Conservation (phyloP, 2,888 invertebrate genomes). For the Alviniconcha strummeri region DNA sequence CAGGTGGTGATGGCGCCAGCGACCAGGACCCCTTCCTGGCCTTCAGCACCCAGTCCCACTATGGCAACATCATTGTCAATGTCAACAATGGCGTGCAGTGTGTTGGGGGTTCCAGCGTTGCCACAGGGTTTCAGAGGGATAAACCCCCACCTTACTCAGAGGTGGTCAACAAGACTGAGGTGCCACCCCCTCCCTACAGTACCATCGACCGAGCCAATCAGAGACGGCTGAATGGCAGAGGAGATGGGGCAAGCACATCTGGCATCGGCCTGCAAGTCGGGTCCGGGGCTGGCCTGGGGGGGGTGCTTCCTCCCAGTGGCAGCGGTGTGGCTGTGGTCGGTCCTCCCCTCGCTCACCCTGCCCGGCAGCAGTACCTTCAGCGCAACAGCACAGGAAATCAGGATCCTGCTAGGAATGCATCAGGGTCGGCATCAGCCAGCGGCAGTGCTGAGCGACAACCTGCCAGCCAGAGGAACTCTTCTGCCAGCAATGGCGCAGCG, state of each 20-base stretch:
- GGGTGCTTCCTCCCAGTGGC: neutral
- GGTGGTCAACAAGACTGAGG: constrained; percentile 44
- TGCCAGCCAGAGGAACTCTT: constrained; percentile 1
- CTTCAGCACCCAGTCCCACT: constrained; percentile 48
- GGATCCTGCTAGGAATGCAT: neutral
- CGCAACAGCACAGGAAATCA: constrained; percentile 24
- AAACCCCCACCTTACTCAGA: constrained; percentile 64
- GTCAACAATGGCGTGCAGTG: constrained; percentile 67
- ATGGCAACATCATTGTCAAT: constrained; percentile 66
- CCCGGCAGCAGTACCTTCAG: constrained; percentile 25
- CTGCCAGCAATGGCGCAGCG: neutral
- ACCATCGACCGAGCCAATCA: constrained; percentile 58
- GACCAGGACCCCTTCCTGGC: constrained; percentile 58
- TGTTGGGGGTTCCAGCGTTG: constrained; percentile 55
- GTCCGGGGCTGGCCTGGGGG: neutral
- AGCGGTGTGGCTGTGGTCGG: constrained; percentile 15
- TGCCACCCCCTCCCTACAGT: constrained; percentile 64
- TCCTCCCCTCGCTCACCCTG: constrained; percentile 5
- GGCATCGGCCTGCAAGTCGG: neutral
- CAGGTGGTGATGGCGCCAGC: constrained; percentile 35
- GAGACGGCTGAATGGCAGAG: neutral
- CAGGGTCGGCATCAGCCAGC: neutral
- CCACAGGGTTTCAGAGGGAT: constrained; percentile 44
- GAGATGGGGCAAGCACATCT: neutral
- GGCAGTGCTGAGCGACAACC: neutral